These are phyloP conservation scores for Hydropotes inermis DNA, from an alignment of 2,113 vertebrate species.

Conservation along the genomic window DNA sequence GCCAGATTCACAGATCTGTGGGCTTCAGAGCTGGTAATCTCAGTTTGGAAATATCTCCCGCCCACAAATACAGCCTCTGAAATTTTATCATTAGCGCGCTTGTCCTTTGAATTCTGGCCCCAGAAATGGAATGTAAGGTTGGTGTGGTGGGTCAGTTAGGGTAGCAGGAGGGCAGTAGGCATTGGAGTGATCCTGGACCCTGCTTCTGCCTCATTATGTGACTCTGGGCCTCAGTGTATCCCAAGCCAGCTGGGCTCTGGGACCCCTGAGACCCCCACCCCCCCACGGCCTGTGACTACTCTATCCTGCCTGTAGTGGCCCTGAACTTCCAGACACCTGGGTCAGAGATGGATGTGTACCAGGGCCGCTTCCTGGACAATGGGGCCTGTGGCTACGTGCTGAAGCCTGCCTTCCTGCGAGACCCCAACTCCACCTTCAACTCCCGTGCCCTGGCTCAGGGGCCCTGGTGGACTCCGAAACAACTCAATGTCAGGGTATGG, in stretches of 20 bases:
- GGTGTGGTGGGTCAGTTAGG: background rate
- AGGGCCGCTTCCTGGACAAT: slow-evolving; percentile 92
- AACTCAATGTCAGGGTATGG: slow-evolving; percentile 89
- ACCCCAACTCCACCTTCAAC: slow-evolving; percentile 86
- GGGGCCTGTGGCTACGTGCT: slow-evolving; percentile 91
- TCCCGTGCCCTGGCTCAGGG: slow-evolving; percentile 83
- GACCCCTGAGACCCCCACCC: background rate
- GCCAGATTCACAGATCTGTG: background rate
- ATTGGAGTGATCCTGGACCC: background rate
- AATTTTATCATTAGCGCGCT: background rate
- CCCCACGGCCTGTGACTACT: background rate
- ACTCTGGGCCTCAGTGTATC: background rate
- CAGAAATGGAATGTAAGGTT: background rate
- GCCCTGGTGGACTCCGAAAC: slow-evolving; percentile 85
- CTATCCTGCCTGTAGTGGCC: slow-evolving; percentile 85
- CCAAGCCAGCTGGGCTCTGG: background rate
- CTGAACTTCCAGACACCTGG: slow-evolving; percentile 95
- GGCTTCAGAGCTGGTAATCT: background rate
- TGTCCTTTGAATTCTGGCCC: background rate
- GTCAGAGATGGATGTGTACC: slow-evolving; percentile 94
- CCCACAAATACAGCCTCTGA: background rate
- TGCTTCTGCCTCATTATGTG: background rate
- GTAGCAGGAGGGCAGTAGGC: background rate
- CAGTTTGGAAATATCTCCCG: background rate
- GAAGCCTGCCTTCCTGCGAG: slow-evolving; percentile 91